These are phyloP conservation scores for Solea senegalensis DNA, from an alignment of 2,113 vertebrate genomes.

Conservation along the genomic window DNA sequence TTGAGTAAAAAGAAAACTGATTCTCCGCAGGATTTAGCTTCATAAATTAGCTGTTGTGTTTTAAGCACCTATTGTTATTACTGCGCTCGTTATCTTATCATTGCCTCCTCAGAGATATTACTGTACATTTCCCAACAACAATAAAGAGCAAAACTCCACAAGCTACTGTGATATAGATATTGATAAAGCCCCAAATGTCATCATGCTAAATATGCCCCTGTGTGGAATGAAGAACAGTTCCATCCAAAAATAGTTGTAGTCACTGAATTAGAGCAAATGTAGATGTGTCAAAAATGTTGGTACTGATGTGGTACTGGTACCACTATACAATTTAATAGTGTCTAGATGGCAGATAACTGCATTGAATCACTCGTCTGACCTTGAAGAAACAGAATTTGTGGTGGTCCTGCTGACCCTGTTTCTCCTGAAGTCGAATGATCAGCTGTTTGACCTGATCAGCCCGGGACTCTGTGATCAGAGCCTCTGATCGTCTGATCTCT, in stretches of 20 bases:
- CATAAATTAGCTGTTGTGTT: too few relatives aligned
- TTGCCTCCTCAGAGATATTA: constrained; percentile 27
- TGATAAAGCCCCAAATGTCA: neutral
- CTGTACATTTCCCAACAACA: neutral
- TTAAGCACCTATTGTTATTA: too few relatives aligned
- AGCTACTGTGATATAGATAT: neutral
- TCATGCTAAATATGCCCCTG: neutral
- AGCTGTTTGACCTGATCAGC: constrained; percentile 84
- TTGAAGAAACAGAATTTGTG: constrained; percentile 89
- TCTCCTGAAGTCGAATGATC: constrained; percentile 88
- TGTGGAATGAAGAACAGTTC: neutral
- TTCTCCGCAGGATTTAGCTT: too few relatives aligned
- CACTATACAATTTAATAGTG: too few relatives aligned
- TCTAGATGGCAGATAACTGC: neutral
- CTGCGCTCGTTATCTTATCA: neutral
- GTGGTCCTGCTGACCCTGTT: constrained; percentile 83
- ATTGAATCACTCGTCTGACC: constrained; percentile 75
- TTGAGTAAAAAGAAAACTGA: neutral
- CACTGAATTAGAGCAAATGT: neutral
- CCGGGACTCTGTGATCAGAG: constrained; percentile 87
- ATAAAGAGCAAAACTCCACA: neutral
- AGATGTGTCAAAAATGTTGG: neutral
- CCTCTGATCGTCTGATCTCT: constrained; percentile 86
- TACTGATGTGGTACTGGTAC: too few relatives aligned
- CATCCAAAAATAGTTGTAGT: neutral